A percentile compares a stretch with the other conserved stretches of the same genome.
phyloP scores from a whole-genome alignment of 2,113 vertebrate genomes.

The Synchiropus splendidus region DNA sequence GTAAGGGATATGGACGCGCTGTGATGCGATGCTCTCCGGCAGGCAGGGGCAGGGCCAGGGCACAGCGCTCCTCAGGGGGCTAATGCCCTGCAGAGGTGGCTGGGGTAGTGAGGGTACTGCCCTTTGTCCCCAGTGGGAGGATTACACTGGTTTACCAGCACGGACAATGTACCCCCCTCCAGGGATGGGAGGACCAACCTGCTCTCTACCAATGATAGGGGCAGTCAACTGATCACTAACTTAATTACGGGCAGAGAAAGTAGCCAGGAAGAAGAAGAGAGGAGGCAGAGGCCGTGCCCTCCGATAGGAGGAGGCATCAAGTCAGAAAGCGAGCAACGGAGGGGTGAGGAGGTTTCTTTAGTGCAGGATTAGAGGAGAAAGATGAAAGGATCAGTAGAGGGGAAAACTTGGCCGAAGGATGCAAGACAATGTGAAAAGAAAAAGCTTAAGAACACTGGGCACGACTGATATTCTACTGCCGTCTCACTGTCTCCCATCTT shows the following conservation, averaged over 20 bases:
- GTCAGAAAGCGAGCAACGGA: slow-evolving; percentile 42
- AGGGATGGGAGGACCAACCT: slow-evolving; percentile 57
- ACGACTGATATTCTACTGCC: too few species aligned
- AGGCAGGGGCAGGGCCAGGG: slow-evolving; percentile 18
- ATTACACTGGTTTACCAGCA: slow-evolving; percentile 72
- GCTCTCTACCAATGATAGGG: slow-evolving; percentile 61
- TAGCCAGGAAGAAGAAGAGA: slow-evolving; percentile 10
- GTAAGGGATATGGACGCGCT: slow-evolving; percentile 11
- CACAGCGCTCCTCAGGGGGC: slow-evolving; percentile 45
- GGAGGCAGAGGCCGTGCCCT: slow-evolving; percentile 8
- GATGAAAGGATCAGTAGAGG: slow-evolving; percentile 53
- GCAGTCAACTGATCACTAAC: slow-evolving; percentile 72
- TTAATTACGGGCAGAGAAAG: slow-evolving; percentile 66
- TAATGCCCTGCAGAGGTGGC: slow-evolving; percentile 63
- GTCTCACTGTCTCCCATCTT: too few species aligned
- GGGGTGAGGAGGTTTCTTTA: slow-evolving; percentile 36
- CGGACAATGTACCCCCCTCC: slow-evolving; percentile 71
- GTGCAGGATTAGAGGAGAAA: slow-evolving; percentile 45
- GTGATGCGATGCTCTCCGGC: slow-evolving; percentile 26
- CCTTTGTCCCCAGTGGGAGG: slow-evolving; percentile 66
- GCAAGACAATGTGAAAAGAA: too few species aligned
- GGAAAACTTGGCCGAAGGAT: slow-evolving; percentile 19
- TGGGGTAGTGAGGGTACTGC: slow-evolving; percentile 45
- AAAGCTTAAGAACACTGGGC: too few species aligned
- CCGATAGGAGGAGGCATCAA: slow-evolving; percentile 43